These are phyloP conservation scores for Trogon surrucura DNA, from an alignment of 2,113 vertebrate species.

Conservation along the genomic window DNA sequence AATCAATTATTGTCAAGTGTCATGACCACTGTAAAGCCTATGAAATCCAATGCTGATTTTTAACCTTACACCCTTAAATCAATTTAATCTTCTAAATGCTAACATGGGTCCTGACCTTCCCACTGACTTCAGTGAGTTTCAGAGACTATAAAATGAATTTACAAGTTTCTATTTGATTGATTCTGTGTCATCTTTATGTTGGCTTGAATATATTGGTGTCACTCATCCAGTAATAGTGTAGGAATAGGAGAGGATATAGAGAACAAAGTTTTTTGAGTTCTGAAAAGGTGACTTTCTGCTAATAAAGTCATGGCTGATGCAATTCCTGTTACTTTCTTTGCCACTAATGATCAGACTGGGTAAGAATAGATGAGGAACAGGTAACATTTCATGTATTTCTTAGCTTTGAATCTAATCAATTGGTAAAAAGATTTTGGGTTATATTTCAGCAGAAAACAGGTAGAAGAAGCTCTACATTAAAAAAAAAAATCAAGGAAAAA, in stretches of 20 bases:
- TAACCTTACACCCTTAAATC: not conserved
- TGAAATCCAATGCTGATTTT: not conserved
- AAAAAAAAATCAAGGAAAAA: not conserved
- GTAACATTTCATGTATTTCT: not conserved
- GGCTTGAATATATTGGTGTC: not conserved
- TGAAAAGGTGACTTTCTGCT: not conserved
- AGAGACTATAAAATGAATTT: slow-evolving; percentile 10
- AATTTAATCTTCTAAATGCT: slow-evolving; percentile 27
- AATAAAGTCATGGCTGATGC: not conserved
- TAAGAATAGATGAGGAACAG: not conserved
- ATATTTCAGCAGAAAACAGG: not conserved
- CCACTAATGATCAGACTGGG: not conserved
- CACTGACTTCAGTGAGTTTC: not conserved
- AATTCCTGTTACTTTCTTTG: not conserved
- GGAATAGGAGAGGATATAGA: not conserved
- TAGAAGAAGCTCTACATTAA: not conserved
- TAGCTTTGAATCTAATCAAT: not conserved
- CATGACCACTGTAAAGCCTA: not conserved
- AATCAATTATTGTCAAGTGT: not conserved
- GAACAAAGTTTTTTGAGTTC: not conserved
- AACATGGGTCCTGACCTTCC: not conserved
- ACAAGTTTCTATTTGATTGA: not conserved
- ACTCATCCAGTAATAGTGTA: not conserved
- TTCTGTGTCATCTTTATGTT: slow-evolving; percentile 5
- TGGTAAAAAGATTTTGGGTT: not conserved